phyloP scores from a whole-genome alignment of 2,888 invertebrate species.

The Athripsodes cinereus region DNA sequence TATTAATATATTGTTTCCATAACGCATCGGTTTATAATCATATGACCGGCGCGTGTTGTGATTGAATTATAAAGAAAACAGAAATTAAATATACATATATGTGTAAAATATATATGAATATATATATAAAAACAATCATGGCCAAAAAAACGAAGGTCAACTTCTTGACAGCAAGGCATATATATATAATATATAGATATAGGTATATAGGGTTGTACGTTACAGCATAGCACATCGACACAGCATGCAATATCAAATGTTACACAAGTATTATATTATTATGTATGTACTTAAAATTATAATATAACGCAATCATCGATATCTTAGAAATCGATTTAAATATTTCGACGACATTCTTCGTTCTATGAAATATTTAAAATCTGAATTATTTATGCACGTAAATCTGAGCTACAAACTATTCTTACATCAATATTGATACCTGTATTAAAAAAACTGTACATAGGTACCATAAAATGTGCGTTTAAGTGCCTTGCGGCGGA shows the following conservation, averaged over 20 bases:
- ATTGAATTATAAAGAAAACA: constrained; percentile 16
- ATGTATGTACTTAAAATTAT: too few relatives aligned
- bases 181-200: constrained; percentile 13
- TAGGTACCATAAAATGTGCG: too few relatives aligned
- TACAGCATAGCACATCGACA: constrained; percentile 47
- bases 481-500: too few relatives aligned
- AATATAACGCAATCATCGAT: too few relatives aligned
- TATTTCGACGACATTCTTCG: too few relatives aligned
- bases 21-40: not conserved
- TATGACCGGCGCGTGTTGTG: constrained; percentile 1
- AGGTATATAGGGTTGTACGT: constrained; percentile 27
- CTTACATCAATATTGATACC: too few relatives aligned
- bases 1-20: not conserved
- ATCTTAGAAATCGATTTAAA: too few relatives aligned
- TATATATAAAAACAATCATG: constrained; percentile 61
- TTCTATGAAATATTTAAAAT: too few relatives aligned
- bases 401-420: too few relatives aligned
- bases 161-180: constrained; percentile 77
- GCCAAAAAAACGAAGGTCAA: constrained; percentile 93
- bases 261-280: too few relatives aligned
- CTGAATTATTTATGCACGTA: too few relatives aligned
- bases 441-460: too few relatives aligned
- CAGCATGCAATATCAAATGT: constrained; percentile 47
- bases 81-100: constrained; percentile 35
- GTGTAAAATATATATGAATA: constrained; percentile 37